Base-by-base conservation (phyloP, 2,888 invertebrate species). In the Drosophila kuntzei region DNA sequence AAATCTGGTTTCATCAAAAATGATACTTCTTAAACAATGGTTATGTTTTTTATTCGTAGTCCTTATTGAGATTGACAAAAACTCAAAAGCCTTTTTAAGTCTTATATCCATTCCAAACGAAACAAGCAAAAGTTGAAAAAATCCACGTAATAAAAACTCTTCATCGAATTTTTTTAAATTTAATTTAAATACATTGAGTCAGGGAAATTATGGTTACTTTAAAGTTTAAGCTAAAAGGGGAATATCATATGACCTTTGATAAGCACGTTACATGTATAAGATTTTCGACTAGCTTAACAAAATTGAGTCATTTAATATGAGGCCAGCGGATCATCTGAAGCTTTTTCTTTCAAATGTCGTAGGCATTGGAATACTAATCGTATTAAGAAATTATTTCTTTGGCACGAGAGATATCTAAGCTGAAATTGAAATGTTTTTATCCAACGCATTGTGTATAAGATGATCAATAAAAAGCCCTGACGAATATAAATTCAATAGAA, bases 301-400 rank as follows among this genome's bases (percentile, higher is more conserved):
- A 2, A 29, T 29, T 11, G 3, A 11, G 2, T 32, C 32, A 1
- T 32, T 32, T 5, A 32, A 32, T n/a, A 32, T 32, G 32, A 32
- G 32, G 5, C 32, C 32, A 5, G 11, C 9, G 11, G 25, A 54
- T 18, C 46, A 61, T 53, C 7, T 61, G 0, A 46, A 44, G 53
- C 11, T 54, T 20, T 47, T 53, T 29, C 8, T 51, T 8, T 22
- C 27, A 6, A 61, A 54, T 54, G 29, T 53, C 9, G 5, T 37
- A 39, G 47, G 54, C 29, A 65, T 65, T 16, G 58, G 58, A 11
- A 41, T n/a, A 4, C 22, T 65, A 3, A 32, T 58, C 7, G 32
- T 65, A 12, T 9, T 65, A 34, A 34, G 36, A 36, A 53, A 59
- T 22, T 8, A 27, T 14, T 20, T 43, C 3, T 36, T 62, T n/a